A percentile compares a stretch with the other conserved stretches of the same genome.
Conservation (phyloP, 2,113 vertebrate species). For the Microtus pennsylvanicus region DNA sequence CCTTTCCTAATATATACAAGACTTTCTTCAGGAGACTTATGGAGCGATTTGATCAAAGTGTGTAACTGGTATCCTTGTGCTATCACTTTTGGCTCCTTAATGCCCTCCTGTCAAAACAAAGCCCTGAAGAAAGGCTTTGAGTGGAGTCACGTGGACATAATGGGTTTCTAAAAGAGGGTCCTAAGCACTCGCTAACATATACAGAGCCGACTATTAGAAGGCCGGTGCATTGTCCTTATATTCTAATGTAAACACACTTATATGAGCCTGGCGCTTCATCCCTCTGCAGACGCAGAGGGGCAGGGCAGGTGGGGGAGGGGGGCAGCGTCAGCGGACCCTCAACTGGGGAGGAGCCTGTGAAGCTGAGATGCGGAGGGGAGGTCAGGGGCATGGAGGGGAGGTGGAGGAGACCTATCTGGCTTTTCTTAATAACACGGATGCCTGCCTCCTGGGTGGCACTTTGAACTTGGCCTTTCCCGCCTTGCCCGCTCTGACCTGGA, state of each 20-base stretch:
- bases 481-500: neutral
- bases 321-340: conserved; percentile 52
- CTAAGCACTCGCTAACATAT: conserved; percentile 91
- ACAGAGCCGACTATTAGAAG: conserved; percentile 91
- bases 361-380: neutral
- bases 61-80: conserved; percentile 90
- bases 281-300: conserved; percentile 23
- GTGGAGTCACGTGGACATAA: conserved; percentile 89
- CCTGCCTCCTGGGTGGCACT: conserved; percentile 67
- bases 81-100: conserved; percentile 93
- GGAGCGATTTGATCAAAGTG: conserved; percentile 91
- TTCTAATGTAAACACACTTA: conserved; percentile 89
- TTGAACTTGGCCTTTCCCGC: conserved; percentile 53
- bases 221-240: conserved; percentile 88
- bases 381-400: conserved; percentile 38
- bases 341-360: conserved; percentile 45
- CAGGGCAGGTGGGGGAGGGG: conserved; percentile 35
- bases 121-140: conserved; percentile 90
- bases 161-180: conserved; percentile 86
- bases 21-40: conserved; percentile 90
- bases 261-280: conserved; percentile 85
- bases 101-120: conserved; percentile 94
- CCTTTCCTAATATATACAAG: conserved; percentile 91
- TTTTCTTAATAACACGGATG: conserved; percentile 68
- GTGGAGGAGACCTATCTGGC: conserved; percentile 66